These are phyloP conservation scores for Callitettix versicolor DNA, from an alignment of 1,140 invertebrate genomes.

Conservation along the genomic window DNA sequence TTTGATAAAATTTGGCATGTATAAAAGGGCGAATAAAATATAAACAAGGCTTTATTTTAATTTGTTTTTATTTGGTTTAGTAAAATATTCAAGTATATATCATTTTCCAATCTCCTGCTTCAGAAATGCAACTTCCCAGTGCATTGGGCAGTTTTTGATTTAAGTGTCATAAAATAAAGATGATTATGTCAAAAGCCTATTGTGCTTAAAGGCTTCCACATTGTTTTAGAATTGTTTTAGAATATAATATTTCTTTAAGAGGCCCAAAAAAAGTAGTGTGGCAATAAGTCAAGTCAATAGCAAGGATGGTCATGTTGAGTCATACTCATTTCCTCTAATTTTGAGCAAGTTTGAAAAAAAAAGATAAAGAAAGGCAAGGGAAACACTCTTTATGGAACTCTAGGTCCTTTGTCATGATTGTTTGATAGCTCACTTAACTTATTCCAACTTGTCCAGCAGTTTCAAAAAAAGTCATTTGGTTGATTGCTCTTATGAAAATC, in stretches of 20 bases:
- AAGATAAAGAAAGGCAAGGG: neutral
- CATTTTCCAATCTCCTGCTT: too few species aligned
- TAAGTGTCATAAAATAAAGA: too few species aligned
- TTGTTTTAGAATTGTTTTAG: neutral
- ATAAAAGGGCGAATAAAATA: too few species aligned
- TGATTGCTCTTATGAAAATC: neutral
- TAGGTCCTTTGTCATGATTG: neutral
- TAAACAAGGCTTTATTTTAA: too few species aligned
- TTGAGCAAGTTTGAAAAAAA: neutral
- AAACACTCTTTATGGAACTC: neutral
- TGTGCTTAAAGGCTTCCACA: too few species aligned
- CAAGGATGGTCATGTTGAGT: neutral
- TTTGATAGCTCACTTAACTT: neutral
- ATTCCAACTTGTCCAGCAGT: neutral
- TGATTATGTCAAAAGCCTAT: too few species aligned
- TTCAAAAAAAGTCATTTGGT: neutral
- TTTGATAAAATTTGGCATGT: too few species aligned
- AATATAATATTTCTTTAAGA: neutral
- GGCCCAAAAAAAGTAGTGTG: neutral
- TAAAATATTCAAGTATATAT: too few species aligned
- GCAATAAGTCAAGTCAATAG: neutral
- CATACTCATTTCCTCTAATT: neutral
- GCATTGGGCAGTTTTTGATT: too few species aligned
- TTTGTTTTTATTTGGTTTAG: too few species aligned
- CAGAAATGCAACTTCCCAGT: too few species aligned